Percentiles rank a stretch among this genome's conserved stretches.
Evolutionary conservation across 2,113 vertebrate species (phyloP).

Genomic region (Ameiurus melas): DNA sequence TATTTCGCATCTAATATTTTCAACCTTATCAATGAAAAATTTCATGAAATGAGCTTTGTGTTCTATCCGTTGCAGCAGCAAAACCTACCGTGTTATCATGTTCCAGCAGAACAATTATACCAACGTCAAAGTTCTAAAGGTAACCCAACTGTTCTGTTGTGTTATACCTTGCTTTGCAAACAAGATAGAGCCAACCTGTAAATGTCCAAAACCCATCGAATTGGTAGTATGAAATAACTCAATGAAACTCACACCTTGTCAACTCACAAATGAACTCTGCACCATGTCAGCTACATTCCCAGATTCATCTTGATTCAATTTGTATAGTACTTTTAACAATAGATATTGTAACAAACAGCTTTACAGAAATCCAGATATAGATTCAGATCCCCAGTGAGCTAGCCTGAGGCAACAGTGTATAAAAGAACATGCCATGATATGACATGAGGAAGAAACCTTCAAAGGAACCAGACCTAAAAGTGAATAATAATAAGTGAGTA

Average conservation of each 20-base stretch:
- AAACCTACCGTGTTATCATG: neutral
- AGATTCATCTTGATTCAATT: neutral
- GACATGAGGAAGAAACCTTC: neutral
- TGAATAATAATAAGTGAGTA: too few relatives aligned
- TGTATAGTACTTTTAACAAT: neutral
- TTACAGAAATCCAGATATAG: slow-evolving; percentile 7
- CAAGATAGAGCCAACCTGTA: neutral
- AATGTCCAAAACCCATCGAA: neutral
- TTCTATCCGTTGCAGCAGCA: neutral
- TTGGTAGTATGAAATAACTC: too few relatives aligned
- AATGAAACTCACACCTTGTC: too few relatives aligned
- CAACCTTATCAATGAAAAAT: too few relatives aligned
- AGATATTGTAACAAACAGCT: neutral
- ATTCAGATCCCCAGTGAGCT: neutral
- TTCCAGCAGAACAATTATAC: neutral
- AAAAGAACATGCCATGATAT: neutral
- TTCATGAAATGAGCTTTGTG: too few relatives aligned
- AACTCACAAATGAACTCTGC: neutral
- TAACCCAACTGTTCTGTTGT: neutral
- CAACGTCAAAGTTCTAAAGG: neutral
- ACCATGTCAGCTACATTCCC: neutral
- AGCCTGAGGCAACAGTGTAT: neutral
- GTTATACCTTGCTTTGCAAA: neutral
- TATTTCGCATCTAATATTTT: too few relatives aligned
- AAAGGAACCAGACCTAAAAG: neutral